Evolutionary conservation across 2,888 invertebrate genomes (phyloP), one percentile per base, ranked within the genome.

Genomic region (Metellina segmentata): DNA sequence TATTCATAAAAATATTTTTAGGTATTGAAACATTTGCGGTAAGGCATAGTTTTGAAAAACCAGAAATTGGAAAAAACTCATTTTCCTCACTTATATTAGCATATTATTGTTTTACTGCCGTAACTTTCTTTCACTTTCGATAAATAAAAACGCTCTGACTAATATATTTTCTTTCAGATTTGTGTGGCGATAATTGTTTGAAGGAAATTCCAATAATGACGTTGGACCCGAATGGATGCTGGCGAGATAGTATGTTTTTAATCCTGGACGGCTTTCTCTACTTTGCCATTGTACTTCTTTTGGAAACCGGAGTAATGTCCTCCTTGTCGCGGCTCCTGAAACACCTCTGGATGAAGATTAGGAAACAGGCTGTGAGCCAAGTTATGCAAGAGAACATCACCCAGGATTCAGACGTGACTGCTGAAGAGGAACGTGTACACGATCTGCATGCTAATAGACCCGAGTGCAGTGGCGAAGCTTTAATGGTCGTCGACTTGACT

Each of bases 241-340:
- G 75, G 9, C 74, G 86, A 52, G 90, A 90, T 49, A 61, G 86
- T 49, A 34, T 90, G 2, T 81, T 90, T n/a, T 52, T 90, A 34
- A 72, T 51, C n/a, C 1, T 81, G 1, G 89, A 92, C 69, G 89
- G 88, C 7, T n/a, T 85, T 11, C n/a, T 92, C 11, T 89, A 70
- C 49, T 89, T 89, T 81, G n/a, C 13, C 34, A 7, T 92, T 0
- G 34, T 92, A 7, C 49, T 88, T 7, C 34, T 92, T n/a, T 70
- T 88, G 7, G 92, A 92, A 69, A 74, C 85, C 6, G 8, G n/a
- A 7, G n/a, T 71, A 88, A 94, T 8, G 94, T 95, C 2, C 5
- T 49, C 7, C 6, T 51, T 82, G 7, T 16, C 9, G 2, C 71
- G 19, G 7, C 8, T 82, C 7, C 0, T 82, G 9, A 72, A 49